Base-by-base conservation (phyloP, 2,888 invertebrate genomes). In the Himalopsyche japonica region DNA sequence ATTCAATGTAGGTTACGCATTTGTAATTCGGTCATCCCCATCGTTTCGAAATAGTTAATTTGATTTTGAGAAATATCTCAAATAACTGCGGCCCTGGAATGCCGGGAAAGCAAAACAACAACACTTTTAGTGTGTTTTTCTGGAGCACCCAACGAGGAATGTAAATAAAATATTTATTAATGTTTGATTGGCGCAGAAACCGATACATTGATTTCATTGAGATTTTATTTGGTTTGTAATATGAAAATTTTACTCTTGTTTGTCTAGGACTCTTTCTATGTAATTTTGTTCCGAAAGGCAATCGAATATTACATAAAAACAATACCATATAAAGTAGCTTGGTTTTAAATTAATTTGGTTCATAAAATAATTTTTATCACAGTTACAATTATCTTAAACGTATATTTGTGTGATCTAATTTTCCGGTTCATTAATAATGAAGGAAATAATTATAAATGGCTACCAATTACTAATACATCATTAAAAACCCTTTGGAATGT, bases 1-100 rank as follows among this genome's bases (percentile, higher is more conserved):
- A 86, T 86, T 83, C 83, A 82, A 86, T 81, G 82, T 83, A 78
- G 85, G 83, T 77, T 86, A 81, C 80, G 78, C 78, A 76, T 82
- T 79, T 80, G 70, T 70, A 82, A 78, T 34, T 82, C 48, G 84
- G 81, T 84, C 86, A 81, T 84, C 79, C 47, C 49, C 76, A 32
- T 76, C 80, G 70, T 80, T 81, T 27, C 79, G 32, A 79, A 49
- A 70, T 70, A 48, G 79, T 79, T 79, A 79, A 79, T 79, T 79
- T 57, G 79, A 49, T n/a, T n/a, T n/a, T n/a, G n/a, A n/a, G n/a
- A n/a, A n/a, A 49, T 79, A 48, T 20, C 79, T 20, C 79, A 47
- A 47, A 79, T 48, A 47, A 79, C 49, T 79, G 27, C 47, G 30
- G 79, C 30, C 8, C 27, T 70, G 30, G 70, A 30, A 70, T 70